Percentiles rank a stretch among this genome's conserved stretches.
These are phyloP conservation scores for Australoheros scitulus DNA, from an alignment of 2,113 vertebrate genomes.

Conservation along the genomic window DNA sequence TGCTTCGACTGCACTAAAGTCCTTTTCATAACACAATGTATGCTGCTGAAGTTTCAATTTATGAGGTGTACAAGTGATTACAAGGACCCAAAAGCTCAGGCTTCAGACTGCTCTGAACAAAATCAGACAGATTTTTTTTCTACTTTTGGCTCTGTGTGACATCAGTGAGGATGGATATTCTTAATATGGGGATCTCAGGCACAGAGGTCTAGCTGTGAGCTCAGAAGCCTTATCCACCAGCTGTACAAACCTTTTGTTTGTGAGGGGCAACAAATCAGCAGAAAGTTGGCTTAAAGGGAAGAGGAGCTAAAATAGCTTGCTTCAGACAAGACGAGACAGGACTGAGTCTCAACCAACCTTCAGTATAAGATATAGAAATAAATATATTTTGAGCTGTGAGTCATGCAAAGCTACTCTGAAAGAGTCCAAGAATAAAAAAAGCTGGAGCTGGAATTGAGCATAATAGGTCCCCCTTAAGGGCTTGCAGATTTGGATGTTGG, in stretches of 20 bases:
- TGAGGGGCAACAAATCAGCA: neutral
- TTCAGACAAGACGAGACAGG: neutral
- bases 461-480: slow-evolving; percentile 4
- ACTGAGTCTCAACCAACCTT: neutral
- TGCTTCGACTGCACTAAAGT: neutral
- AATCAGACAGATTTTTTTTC: neutral
- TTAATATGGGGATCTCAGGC: neutral
- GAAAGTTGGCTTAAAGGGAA: neutral
- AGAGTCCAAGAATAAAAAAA: neutral
- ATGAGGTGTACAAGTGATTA: too few species aligned
- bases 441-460: neutral
- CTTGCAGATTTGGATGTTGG: slow-evolving; percentile 20
- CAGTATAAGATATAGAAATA: neutral
- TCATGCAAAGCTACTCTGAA: slow-evolving; percentile 2
- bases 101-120: neutral
- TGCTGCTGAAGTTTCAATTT: neutral
- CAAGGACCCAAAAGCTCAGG: neutral
- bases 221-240: neutral
- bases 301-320: neutral
- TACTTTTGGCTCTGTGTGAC: neutral
- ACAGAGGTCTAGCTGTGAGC: neutral
- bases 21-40: neutral
- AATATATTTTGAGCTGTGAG: slow-evolving; percentile 3
- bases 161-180: neutral
- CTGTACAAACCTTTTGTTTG: neutral